These are phyloP conservation scores for Parazoanthus darwini DNA, from an alignment of 92 coral and sea anemone genomes.

Conservation along the genomic window DNA sequence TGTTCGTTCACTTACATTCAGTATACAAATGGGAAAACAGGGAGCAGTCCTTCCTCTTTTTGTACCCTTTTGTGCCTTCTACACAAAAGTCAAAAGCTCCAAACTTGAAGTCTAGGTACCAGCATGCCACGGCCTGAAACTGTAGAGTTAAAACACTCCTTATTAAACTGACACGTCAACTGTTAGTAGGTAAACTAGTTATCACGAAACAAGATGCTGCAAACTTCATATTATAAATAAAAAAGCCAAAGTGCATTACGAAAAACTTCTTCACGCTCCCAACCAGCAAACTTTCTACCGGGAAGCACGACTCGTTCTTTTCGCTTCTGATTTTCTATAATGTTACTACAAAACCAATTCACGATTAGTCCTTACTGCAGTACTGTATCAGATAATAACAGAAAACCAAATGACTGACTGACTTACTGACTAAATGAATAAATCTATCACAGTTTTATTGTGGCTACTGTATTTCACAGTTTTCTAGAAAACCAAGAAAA, in stretches of 20 bases:
- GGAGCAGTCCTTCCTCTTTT: constrained; percentile 26
- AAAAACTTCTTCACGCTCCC: not conserved
- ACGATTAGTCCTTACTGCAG: not conserved
- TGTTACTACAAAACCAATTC: not conserved
- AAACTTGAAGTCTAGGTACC: constrained; percentile 11
- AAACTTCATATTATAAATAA: not conserved
- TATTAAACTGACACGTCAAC: constrained; percentile 1
- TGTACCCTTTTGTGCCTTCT: not conserved
- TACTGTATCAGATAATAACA: not conserved
- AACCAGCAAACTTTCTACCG: constrained; percentile 3
- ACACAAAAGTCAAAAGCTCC: constrained; percentile 9
- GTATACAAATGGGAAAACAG: constrained; percentile 9
- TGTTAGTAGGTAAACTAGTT: not conserved
- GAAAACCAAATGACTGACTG: constrained; percentile 20
- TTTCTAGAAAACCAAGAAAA: constrained; percentile 15
- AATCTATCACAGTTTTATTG: too few species aligned
- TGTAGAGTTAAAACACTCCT: constrained; percentile 17
- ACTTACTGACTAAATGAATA: too few species aligned
- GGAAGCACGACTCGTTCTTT: constrained; percentile 15
- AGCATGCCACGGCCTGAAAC: constrained; percentile 20
- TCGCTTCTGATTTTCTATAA: not conserved
- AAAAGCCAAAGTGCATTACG: constrained; percentile 12
- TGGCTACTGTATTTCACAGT: not conserved
- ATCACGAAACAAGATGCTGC: constrained; percentile 5
- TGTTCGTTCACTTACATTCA: constrained; percentile 2